A percentile compares a stretch with the other conserved stretches of the same genome.
Conservation (phyloP, 2,113 vertebrate species). For the Ameiurus melas region DNA sequence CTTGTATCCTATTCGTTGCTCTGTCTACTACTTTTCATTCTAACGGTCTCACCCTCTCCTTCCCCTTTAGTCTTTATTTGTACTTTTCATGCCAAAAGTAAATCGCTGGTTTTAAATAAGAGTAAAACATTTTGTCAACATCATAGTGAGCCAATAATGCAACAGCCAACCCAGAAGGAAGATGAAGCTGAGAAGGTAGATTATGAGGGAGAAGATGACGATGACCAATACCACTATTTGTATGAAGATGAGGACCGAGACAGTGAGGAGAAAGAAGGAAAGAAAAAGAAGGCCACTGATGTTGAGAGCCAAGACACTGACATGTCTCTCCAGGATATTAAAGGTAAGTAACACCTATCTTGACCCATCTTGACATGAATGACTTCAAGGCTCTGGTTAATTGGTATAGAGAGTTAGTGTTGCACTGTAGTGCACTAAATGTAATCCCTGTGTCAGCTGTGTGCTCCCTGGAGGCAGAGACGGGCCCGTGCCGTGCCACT, state of each 20-base stretch:
- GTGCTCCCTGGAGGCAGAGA: slow-evolving; percentile 94
- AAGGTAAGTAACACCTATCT: slow-evolving; percentile 76
- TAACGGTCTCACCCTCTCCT: neutral
- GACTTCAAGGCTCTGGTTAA: neutral
- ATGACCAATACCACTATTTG: slow-evolving; percentile 79
- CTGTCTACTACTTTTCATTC: neutral
- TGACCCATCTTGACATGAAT: neutral
- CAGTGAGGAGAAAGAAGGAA: slow-evolving; percentile 79
- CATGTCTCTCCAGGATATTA: slow-evolving; percentile 80
- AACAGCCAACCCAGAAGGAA: slow-evolving; percentile 81
- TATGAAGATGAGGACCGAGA: slow-evolving; percentile 81
- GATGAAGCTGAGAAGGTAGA: slow-evolving; percentile 69
- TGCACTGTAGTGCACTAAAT: slow-evolving; percentile 63
- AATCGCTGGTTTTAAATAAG: neutral
- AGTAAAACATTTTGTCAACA: neutral
- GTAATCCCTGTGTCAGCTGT: slow-evolving; percentile 76
- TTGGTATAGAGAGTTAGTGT: slow-evolving; percentile 32
- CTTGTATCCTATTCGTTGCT: neutral
- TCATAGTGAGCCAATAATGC: slow-evolving; percentile 78
- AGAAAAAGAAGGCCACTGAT: slow-evolving; percentile 73
- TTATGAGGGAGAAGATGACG: slow-evolving; percentile 68
- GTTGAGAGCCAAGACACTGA: slow-evolving; percentile 72
- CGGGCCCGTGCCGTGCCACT: slow-evolving; percentile 91
- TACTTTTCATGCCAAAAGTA: neutral
- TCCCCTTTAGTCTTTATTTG: neutral